Evolutionary conservation across 2,797 vertebrate species (phyloP), one percentile per base, ranked within the genome.

Genomic region (Knipowitschia caucasica): DNA sequence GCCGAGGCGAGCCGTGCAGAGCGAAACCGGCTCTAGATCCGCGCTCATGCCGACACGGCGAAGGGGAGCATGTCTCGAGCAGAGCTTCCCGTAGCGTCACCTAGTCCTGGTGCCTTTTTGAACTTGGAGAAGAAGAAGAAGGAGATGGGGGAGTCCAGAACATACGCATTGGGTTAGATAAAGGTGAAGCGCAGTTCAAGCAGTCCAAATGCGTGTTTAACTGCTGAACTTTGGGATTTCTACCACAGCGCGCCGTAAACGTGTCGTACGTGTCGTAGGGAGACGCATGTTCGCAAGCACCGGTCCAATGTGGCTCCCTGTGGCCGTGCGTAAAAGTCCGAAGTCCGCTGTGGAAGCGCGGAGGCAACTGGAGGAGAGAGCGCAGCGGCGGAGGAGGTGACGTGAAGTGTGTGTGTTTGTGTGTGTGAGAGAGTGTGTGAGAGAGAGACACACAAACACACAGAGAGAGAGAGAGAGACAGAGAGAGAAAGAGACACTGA

Each of bases 21-120:
- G 81, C 45, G 89, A 80, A 77, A 84, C 81, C 77, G 89, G 84
- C 86, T 93, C 92, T 83, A 90, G 81, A 50, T 89, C 91, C 34
- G 90, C 78, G 88, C 87, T 93, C 93, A 94, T 94, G 12, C 46
- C 46, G 46, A 18, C 29, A 15, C 21, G 29, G 30, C 9, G 14
- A 7, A 14, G 18, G 18, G 18, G 7, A 20, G 46, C 46, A 49
- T 49, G 7, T 45, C 24, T 17, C 4, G 42, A 42, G 29, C 1
- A 7, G 35, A 15, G n/a, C n/a, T n/a, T 38, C 35, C 35, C 35
- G 36, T n/a, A n/a, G n/a, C n/a, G n/a, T n/a, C n/a, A n/a, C n/a
- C n/a, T n/a, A n/a, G n/a, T n/a, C n/a, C n/a, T n/a, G n/a, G n/a
- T n/a, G n/a, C n/a, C n/a, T n/a, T n/a, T n/a, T n/a, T n/a, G n/a